A percentile compares a stretch with the other conserved stretches of the same genome.
phyloP scores from a whole-genome alignment of 2,888 invertebrate genomes.

The Thumatha senex region DNA sequence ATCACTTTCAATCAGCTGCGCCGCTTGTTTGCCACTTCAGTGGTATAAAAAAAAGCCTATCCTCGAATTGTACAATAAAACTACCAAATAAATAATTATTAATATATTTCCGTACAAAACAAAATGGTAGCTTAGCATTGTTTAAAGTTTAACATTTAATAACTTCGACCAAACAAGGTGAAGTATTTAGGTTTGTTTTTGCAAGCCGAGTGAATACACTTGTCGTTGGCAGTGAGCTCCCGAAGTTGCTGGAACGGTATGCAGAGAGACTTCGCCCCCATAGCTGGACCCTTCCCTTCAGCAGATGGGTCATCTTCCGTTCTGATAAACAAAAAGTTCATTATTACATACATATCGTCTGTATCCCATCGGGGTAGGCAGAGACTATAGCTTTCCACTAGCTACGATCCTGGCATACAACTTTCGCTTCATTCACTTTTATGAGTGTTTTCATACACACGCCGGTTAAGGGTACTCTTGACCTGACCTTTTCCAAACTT shows the following conservation, averaged over 20 bases:
- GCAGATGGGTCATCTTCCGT: conserved; percentile 85
- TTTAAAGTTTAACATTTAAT: too few species aligned
- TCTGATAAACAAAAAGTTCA: conserved; percentile 59
- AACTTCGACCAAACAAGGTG: conserved; percentile 98
- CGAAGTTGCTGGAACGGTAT: conserved; percentile 96
- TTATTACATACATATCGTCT: neutral
- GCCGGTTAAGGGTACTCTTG: too few species aligned
- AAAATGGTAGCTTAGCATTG: conserved; percentile 21
- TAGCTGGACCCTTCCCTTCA: conserved; percentile 92
- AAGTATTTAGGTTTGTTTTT: conserved; percentile 90
- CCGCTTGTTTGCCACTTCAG: too few species aligned
- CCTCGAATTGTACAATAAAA: conserved; percentile 15
- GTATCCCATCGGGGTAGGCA: too few species aligned
- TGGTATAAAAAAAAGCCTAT: too few species aligned
- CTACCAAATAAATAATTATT: conserved; percentile 37
- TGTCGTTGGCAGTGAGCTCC: conserved; percentile 82
- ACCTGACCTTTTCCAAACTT: neutral
- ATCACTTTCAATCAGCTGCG: too few species aligned
- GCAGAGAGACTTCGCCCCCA: conserved; percentile 99
- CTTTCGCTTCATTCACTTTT: too few species aligned
- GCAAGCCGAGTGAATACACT: conserved; percentile 96
- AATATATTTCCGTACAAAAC: conserved; percentile 45
- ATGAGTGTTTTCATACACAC: too few species aligned
- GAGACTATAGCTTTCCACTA: too few species aligned
- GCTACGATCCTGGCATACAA: too few species aligned